phyloP scores from a whole-genome alignment of 30 jellyfish, hydroid and myxozoan genomes.

The Hydra vulgaris region DNA sequence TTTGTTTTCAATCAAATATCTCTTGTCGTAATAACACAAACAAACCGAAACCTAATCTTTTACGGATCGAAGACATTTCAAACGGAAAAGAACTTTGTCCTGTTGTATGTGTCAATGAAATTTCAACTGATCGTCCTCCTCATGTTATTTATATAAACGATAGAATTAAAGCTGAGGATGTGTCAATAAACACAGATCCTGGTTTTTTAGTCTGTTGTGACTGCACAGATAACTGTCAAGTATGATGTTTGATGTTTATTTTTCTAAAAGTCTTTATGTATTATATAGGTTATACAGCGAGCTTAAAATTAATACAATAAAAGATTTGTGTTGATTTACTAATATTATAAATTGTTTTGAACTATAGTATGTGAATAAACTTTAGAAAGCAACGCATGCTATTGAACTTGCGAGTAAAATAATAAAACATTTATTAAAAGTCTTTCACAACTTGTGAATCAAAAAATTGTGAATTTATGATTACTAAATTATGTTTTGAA shows the following conservation, averaged over 20 bases:
- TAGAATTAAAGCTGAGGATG: constrained; percentile 46
- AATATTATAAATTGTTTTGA: no score
- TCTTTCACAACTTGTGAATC: no score
- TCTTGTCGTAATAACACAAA: constrained; percentile 62
- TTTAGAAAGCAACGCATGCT: no score
- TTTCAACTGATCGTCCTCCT: constrained; percentile 57
- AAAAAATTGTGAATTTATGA: no score
- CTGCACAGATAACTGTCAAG: constrained; percentile 81
- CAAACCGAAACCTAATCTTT: constrained; percentile 36
- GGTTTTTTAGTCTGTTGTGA: constrained; percentile 72
- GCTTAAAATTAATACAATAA: no score
- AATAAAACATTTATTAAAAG: no score
- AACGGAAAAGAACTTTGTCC: constrained; percentile 52
- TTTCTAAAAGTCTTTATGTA: background rate
- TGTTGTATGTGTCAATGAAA: constrained; percentile 62
- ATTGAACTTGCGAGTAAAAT: no score
- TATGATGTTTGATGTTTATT: background rate
- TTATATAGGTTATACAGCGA: no score
- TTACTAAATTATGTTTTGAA: no score
- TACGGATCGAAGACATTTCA: constrained; percentile 50
- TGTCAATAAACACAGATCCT: constrained; percentile 56
- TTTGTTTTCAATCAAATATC: constrained; percentile 58
- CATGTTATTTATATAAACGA: constrained; percentile 36
- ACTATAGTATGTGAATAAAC: no score
- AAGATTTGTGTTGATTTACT: no score